Evolutionary conservation across 2,888 invertebrate species (phyloP).

Genomic region (Amblyjoppa proteus): DNA sequence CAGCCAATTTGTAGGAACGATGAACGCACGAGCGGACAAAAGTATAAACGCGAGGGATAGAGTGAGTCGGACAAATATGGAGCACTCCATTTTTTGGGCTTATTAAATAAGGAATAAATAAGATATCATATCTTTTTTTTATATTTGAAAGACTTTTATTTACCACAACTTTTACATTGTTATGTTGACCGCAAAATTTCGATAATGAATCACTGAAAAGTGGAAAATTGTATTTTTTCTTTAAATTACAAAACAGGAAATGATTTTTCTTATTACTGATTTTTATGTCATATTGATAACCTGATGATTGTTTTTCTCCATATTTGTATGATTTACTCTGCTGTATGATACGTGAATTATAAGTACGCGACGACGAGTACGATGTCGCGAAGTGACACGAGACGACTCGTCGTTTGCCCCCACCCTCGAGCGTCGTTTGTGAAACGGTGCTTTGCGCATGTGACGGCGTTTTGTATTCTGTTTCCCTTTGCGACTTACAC

Average conservation of each 20-base stretch:
- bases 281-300: not conserved
- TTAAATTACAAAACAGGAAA: not conserved
- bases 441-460: constrained; percentile 61
- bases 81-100: not conserved
- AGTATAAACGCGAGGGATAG: constrained; percentile 66
- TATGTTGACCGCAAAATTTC: not conserved
- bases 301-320: not conserved
- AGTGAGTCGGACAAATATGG: constrained; percentile 22
- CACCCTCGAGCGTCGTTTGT: constrained; percentile 48
- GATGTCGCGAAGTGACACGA: not conserved
- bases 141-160: not conserved
- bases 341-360: constrained; percentile 18
- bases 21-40: constrained; percentile 76
- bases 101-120: not conserved
- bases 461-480: constrained; percentile 59
- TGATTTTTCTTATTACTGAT: not conserved
- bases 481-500: constrained; percentile 57
- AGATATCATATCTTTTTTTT: constrained; percentile 2
- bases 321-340: constrained; percentile 4
- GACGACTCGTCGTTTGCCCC: constrained; percentile 11
- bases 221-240: not conserved
- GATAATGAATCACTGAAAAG: not conserved
- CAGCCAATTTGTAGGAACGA: constrained; percentile 81
- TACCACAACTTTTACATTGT: not conserved
- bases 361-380: not conserved